Conservation (phyloP, 2,113 vertebrate species). For the Corythornis vintsioides region DNA sequence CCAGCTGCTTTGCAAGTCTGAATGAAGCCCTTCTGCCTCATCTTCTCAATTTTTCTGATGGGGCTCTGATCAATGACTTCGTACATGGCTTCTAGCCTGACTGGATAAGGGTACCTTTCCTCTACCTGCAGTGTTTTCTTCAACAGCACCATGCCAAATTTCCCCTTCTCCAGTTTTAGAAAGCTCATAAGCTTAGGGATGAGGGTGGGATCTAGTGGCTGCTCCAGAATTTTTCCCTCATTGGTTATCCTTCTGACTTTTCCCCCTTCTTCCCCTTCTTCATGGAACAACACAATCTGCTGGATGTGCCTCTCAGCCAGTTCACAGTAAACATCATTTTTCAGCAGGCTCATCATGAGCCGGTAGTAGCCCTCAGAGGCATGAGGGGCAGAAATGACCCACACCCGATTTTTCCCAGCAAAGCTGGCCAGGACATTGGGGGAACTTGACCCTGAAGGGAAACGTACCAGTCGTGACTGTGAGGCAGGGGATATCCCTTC, state of each 20-base stretch:
- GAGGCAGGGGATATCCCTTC: constrained; percentile 75
- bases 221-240: constrained; percentile 91
- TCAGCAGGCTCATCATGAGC: constrained; percentile 96
- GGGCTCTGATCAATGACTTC: constrained; percentile 94
- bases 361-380: constrained; percentile 95
- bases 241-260: constrained; percentile 89
- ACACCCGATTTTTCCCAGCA: constrained; percentile 91
- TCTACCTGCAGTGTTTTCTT: constrained; percentile 96
- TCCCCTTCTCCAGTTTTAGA: constrained; percentile 94
- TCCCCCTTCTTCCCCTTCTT: constrained; percentile 89
- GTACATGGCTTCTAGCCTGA: constrained; percentile 95
- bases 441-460: constrained; percentile 84
- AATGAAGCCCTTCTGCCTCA: constrained; percentile 94
- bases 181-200: constrained; percentile 93
- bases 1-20: constrained; percentile 93
- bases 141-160: constrained; percentile 96
- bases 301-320: constrained; percentile 93
- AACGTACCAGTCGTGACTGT: constrained; percentile 78
- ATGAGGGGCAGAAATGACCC: constrained; percentile 93
- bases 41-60: constrained; percentile 90
- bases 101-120: constrained; percentile 95
- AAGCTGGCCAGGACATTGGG: constrained; percentile 92
- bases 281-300: constrained; percentile 94
- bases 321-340: constrained; percentile 93
- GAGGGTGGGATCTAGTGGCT: constrained; percentile 85